Evolutionary conservation across 2,113 vertebrate genomes (phyloP), one percentile per base, ranked within the genome.

Genomic region (Nibea albiflora): DNA sequence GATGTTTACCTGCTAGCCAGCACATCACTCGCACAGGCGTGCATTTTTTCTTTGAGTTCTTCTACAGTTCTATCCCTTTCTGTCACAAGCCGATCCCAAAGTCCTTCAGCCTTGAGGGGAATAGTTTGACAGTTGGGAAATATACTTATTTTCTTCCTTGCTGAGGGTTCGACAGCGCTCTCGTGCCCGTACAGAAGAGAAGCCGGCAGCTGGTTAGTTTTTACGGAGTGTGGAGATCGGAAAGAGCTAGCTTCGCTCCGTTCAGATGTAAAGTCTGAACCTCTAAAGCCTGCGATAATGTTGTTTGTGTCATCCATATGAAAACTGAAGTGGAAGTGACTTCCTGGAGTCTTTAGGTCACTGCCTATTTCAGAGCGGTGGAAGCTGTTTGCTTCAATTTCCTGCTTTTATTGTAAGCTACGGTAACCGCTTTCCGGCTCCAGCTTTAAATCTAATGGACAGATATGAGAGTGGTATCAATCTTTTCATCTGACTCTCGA

Each of bases 1-100:
- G 24, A 22, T 57, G 11, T 57, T 85, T 64, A 62, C 60, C 60
- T 62, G 35, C 61, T 22, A 44, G 31, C 39, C 64, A 15, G 2
- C 24, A 54, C 52, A 24, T 64, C 15, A 39, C n/a, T 17, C 20
- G 31, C 20, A 16, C 11, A 11, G 11, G 3, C 31, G 14, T 11
- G 49, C 35, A 2, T 65, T 54, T 62, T 62, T 70, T 22, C 12
- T 14, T 42, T 69, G 22, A 35, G 24, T 31, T 74, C 9, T 42
- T 22, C 46, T 50, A 15, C 26, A n/a, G 5, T 22, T 20, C 3
- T 22, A 17, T 35, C 71, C 14, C 4, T 15, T 52, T n/a, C 35
- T 63, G 11, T 42, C 39, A 52, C 12, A 39, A 46, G 22, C 22
- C 12, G 49, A 75, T 5, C 9, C 20, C 44, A 52, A 24, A 75